Percentiles rank a stretch among this genome's conserved stretches.
phyloP scores from a whole-genome alignment of 1,140 invertebrate species.

The Drosophila cardini region DNA sequence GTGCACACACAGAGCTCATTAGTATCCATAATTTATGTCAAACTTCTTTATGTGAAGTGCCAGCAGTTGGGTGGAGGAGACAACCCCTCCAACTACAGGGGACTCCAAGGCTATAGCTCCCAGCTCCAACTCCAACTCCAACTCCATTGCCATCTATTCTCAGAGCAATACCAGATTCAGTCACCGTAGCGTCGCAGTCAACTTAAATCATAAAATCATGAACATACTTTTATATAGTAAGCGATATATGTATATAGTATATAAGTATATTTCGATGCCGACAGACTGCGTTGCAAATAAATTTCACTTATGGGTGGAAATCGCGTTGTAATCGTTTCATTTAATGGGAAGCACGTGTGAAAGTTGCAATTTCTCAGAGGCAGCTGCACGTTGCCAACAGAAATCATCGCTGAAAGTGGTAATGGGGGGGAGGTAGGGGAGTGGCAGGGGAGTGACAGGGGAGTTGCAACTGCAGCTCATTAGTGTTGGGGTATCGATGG shows the following conservation, averaged over 20 bases:
- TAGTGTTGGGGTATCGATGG: slow-evolving; percentile 54
- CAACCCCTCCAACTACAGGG: slow-evolving; percentile 18
- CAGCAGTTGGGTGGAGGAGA: slow-evolving; percentile 33
- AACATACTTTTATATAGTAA: slow-evolving; percentile 34
- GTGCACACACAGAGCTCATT: slow-evolving; percentile 74
- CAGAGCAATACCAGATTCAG: slow-evolving; percentile 14
- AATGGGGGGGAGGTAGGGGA: background rate
- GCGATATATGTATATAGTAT: slow-evolving; percentile 45
- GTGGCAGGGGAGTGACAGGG: slow-evolving; percentile 23
- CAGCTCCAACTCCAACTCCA: slow-evolving; percentile 51
- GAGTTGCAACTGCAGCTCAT: slow-evolving; percentile 60
- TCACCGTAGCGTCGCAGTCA: slow-evolving; percentile 25
- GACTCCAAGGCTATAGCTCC: slow-evolving; percentile 27
- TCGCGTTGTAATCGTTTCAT: slow-evolving; percentile 75
- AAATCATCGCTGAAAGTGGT: slow-evolving; percentile 46
- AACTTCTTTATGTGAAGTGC: slow-evolving; percentile 76
- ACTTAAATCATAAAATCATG: slow-evolving; percentile 65
- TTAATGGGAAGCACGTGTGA: slow-evolving; percentile 84
- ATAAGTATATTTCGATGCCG: slow-evolving; percentile 45
- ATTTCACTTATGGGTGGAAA: slow-evolving; percentile 77
- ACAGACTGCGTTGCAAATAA: slow-evolving; percentile 72
- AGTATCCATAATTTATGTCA: slow-evolving; percentile 82
- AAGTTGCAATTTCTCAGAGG: slow-evolving; percentile 70
- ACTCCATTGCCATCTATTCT: background rate
- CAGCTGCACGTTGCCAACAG: slow-evolving; percentile 3